Percentiles rank a stretch among this genome's conserved stretches.
These are phyloP conservation scores for Tupaia tana DNA, from an alignment of 2,113 vertebrate genomes.

Conservation along the genomic window DNA sequence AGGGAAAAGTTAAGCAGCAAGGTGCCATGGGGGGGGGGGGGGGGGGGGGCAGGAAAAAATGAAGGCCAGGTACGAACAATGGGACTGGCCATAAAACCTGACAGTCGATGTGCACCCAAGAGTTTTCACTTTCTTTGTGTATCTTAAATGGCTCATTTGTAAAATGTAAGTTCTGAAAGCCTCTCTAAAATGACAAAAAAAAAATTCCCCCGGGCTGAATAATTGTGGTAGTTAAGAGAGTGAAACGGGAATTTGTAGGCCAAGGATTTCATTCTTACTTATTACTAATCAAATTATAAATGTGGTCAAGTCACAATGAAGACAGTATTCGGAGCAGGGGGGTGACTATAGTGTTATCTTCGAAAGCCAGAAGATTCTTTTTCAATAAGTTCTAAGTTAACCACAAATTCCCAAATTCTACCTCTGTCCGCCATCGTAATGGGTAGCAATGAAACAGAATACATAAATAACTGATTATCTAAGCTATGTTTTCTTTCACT, in stretches of 20 bases:
- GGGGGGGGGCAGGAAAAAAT: not conserved
- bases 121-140: not conserved
- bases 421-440: not conserved
- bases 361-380: not conserved
- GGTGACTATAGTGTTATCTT: not conserved
- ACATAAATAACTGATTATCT: not conserved
- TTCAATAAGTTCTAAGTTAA: not conserved
- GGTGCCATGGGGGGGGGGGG: not conserved
- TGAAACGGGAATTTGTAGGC: not conserved
- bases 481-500: slow-evolving; percentile 16
- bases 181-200: slow-evolving; percentile 43
- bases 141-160: not conserved
- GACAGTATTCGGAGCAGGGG: not conserved
- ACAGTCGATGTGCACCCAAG: not conserved
- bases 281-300: slow-evolving; percentile 9
- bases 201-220: not conserved
- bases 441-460: not conserved
- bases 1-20: not conserved
- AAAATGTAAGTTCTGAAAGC: not conserved
- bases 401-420: slow-evolving; percentile 47
- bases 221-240: not conserved
- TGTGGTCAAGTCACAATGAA: not conserved
- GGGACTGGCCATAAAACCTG: not conserved
- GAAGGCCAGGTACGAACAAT: not conserved
- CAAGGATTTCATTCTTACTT: not conserved